Base-by-base conservation (phyloP, 2,888 invertebrate species). In the Erynnis tages region DNA sequence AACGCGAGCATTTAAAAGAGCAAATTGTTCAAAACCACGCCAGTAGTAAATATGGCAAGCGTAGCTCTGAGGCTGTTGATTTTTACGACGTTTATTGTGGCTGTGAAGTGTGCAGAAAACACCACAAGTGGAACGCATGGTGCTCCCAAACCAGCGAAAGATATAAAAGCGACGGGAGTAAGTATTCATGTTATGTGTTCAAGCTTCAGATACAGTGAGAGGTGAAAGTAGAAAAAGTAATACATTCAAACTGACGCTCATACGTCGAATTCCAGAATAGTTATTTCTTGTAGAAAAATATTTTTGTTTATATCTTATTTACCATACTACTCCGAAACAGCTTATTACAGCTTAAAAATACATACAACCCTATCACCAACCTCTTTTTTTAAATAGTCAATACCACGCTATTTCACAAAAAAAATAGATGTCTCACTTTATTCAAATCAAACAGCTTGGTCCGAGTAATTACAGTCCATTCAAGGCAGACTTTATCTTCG, bases 81-180 rank as follows among this genome's bases (percentile, higher is more conserved):
- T 44, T 49, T 60, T 32, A 45, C 50, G 52, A 27, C 56, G 56
- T 57, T 57, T 45, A 48, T 57, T 30, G 53, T 55, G 49, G 34
- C 37, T 16, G 57, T 55, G 29, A 41, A 46, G 30, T 60, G 57
- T 55, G 50, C 45, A 17, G 38, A 41, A 14, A 62, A 63, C 47
- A 52, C 45, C 21, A 56, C 57, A 23, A 30, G 40, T 49, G 53
- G 25, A 1, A 30, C 45, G 5, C 37, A 32, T 7, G 49, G 40
- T n/a, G 23, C 14, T 4, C 6, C 19, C n/a, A 34, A n/a, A 16
- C 48, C 53, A 2, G 58, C 47, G 40, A 60, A 56, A 35, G 48
- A 54, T 21, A 53, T 40, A 49, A 65, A 55, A 13, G 60, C 71
- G 54, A 62, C 62, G 54, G 66, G 70, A 52, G 72, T 67, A 49